These are phyloP conservation scores for Hypena proboscidalis DNA, from an alignment of 2,888 invertebrate genomes.

Conservation along the genomic window DNA sequence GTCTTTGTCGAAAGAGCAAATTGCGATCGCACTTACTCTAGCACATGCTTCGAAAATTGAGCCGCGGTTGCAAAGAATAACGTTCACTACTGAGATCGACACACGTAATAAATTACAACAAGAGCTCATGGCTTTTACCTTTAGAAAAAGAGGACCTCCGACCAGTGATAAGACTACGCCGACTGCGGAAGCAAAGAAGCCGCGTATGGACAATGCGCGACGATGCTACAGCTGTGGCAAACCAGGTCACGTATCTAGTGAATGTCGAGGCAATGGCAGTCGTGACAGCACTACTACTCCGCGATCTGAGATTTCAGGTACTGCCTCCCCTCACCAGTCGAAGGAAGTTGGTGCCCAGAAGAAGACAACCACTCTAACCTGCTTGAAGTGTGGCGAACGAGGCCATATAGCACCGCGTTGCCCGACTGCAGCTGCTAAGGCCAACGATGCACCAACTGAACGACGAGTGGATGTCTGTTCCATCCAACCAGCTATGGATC, in stretches of 20 bases:
- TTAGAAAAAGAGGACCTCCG: conserved; percentile 13
- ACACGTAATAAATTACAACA: conserved; percentile 10
- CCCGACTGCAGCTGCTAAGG: not conserved
- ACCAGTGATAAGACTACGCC: not conserved
- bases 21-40: not conserved
- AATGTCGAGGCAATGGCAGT: conserved; percentile 5
- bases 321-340: not conserved
- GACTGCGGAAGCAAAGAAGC: conserved; percentile 2
- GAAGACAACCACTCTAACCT: not conserved
- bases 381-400: not conserved
- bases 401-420: not conserved
- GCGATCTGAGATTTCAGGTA: conserved; percentile 3
- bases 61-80: conserved; percentile 1
- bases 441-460: not conserved
- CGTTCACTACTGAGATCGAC: conserved; percentile 12
- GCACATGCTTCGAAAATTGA: conserved; percentile 3
- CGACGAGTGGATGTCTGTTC: conserved; percentile 3
- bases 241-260: conserved; percentile 1
- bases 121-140: conserved; percentile 19
- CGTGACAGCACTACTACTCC: not conserved
- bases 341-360: not conserved
- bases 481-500: conserved; percentile 1
- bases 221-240: conserved; percentile 1
- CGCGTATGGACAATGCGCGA: not conserved
- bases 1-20: not conserved